Percentiles rank a stretch among this genome's conserved stretches.
Conservation (phyloP, 2,888 invertebrate species). For the Erebia aethiops region DNA sequence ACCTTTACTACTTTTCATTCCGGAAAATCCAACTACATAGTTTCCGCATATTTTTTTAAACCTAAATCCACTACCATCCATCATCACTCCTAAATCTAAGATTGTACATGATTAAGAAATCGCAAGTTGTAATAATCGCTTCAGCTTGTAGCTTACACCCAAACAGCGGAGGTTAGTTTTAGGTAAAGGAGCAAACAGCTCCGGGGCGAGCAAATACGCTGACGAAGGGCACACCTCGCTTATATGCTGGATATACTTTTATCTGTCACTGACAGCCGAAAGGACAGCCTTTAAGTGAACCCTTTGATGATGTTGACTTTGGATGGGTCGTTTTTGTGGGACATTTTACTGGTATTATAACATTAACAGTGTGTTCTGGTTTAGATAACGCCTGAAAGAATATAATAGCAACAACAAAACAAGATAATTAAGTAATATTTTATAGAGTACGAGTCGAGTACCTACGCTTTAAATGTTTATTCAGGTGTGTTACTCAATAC, state of each 20-base stretch:
- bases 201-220: constrained; percentile 78
- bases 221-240: constrained; percentile 73
- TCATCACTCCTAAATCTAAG: no score
- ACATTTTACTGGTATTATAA: constrained; percentile 18
- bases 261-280: constrained; percentile 73
- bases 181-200: constrained; percentile 78
- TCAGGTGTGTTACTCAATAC: no score
- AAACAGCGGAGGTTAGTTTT: constrained; percentile 61
- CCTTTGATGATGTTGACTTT: constrained; percentile 66
- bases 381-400: not conserved
- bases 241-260: constrained; percentile 65
- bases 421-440: not conserved
- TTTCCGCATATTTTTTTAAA: no score
- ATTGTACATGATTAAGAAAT: not conserved
- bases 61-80: no score
- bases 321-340: constrained; percentile 27
- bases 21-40: no score
- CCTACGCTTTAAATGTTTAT: no score
- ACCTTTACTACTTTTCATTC: no score
- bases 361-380: not conserved
- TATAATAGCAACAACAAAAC: not conserved
- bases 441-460: no score
- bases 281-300: constrained; percentile 62
- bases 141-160: constrained; percentile 43
- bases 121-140: constrained; percentile 30